Conservation (phyloP, 2,888 invertebrate species). For the Stegophylla sp. region DNA sequence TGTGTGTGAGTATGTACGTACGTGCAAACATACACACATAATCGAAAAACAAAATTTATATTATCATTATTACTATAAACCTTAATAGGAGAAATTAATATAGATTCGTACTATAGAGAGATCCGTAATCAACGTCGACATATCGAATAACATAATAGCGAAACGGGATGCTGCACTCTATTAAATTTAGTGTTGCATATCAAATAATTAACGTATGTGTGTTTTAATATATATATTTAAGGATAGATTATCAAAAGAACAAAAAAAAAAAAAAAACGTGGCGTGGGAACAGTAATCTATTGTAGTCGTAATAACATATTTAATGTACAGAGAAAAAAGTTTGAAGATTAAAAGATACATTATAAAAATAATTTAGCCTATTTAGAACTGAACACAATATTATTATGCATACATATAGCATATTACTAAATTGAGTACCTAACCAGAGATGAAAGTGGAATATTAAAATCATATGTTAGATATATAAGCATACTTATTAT, state of each 20-base stretch:
- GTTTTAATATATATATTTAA: background rate
- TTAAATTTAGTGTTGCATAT: slow-evolving; percentile 6
- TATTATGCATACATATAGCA: no score
- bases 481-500: no score
- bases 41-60: slow-evolving; percentile 43
- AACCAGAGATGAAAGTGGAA: no score
- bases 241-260: background rate
- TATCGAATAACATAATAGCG: background rate
- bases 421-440: no score
- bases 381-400: no score
- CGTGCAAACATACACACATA: background rate
- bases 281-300: slow-evolving; percentile 13
- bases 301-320: background rate
- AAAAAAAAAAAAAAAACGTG: background rate
- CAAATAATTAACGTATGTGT: background rate
- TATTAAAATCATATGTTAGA: no score
- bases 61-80: slow-evolving; percentile 36
- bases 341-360: no score
- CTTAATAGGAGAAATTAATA: slow-evolving; percentile 51
- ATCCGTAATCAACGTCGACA: background rate
- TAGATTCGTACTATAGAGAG: slow-evolving; percentile 25
- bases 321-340: background rate
- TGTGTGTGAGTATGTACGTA: no score
- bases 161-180: background rate
- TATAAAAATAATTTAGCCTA: no score